phyloP scores from a whole-genome alignment of 2,888 invertebrate species.

The Ornithoptera priamus region DNA sequence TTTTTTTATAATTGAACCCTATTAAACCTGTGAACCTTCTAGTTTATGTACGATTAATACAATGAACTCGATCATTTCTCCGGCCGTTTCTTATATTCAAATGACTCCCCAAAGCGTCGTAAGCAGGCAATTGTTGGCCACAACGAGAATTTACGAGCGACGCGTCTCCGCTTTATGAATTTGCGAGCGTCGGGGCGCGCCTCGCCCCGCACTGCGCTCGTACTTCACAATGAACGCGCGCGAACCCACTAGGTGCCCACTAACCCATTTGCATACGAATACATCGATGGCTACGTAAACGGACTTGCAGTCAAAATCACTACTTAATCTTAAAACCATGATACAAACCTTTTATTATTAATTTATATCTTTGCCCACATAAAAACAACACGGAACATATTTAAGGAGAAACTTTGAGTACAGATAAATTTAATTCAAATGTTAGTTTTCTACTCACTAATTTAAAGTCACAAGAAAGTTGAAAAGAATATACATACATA shows the following conservation, averaged over 20 bases:
- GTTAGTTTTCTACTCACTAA: no score
- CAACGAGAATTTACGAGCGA: slow-evolving; percentile 57
- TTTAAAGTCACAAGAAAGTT: no score
- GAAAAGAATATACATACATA: no score
- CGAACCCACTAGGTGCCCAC: slow-evolving; percentile 2
- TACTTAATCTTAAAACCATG: no score
- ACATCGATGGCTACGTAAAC: background rate
- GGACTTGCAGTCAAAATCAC: no score
- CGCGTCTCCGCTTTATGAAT: slow-evolving; percentile 58
- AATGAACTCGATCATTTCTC: slow-evolving; percentile 1
- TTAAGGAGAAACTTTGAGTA: no score
- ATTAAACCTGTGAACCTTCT: background rate
- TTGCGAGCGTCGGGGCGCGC: slow-evolving; percentile 53
- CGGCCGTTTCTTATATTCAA: slow-evolving; percentile 6
- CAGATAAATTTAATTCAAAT: no score
- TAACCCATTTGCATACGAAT: background rate
- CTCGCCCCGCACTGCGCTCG: slow-evolving; percentile 64
- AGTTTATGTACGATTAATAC: background rate
- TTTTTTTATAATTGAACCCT: background rate
- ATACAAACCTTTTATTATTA: no score
- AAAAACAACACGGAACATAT: no score
- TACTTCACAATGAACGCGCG: slow-evolving; percentile 53
- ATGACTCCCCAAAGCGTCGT: slow-evolving; percentile 15
- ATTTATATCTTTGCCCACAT: no score
- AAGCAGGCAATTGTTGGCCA: slow-evolving; percentile 33